Conservation (phyloP, 2,888 invertebrate species). For the Oligia latruncula region DNA sequence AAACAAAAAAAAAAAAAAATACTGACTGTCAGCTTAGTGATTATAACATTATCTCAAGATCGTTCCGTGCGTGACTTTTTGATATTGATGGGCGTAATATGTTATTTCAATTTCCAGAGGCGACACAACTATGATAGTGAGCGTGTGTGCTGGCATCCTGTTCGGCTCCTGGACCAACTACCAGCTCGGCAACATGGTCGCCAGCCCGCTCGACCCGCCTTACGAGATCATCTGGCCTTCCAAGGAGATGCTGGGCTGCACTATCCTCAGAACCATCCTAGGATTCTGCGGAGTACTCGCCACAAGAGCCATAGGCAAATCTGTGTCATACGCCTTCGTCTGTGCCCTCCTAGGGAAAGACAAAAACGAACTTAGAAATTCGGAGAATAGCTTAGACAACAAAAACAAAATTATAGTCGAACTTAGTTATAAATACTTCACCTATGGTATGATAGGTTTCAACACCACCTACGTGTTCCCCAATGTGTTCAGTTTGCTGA, state of each 20-base stretch:
- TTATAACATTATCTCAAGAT: neutral
- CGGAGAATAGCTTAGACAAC: constrained; percentile 92
- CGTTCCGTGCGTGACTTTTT: neutral
- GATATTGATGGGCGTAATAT: neutral
- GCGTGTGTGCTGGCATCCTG: constrained; percentile 94
- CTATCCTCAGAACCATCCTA: constrained; percentile 92
- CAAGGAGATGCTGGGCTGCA: constrained; percentile 92
- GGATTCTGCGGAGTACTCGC: constrained; percentile 94
- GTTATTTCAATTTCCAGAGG: constrained; percentile 90
- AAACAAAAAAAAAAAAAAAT: neutral
- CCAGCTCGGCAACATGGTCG: constrained; percentile 93
- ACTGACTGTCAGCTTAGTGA: no score
- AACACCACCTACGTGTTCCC: constrained; percentile 94
- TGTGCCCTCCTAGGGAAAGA: constrained; percentile 93
- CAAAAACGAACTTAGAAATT: constrained; percentile 91
- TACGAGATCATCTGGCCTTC: constrained; percentile 95
- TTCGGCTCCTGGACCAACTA: constrained; percentile 96
- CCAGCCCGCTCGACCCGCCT: constrained; percentile 91
- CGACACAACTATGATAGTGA: constrained; percentile 96
- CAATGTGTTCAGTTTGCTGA: constrained; percentile 93
- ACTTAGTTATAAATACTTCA: constrained; percentile 95
- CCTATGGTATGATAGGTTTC: constrained; percentile 95
- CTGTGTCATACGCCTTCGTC: constrained; percentile 92
- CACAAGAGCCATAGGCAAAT: constrained; percentile 92
- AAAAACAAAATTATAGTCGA: constrained; percentile 94